These are phyloP conservation scores for Magallana angulata DNA, from an alignment of 1,140 invertebrate genomes.

Conservation along the genomic window DNA sequence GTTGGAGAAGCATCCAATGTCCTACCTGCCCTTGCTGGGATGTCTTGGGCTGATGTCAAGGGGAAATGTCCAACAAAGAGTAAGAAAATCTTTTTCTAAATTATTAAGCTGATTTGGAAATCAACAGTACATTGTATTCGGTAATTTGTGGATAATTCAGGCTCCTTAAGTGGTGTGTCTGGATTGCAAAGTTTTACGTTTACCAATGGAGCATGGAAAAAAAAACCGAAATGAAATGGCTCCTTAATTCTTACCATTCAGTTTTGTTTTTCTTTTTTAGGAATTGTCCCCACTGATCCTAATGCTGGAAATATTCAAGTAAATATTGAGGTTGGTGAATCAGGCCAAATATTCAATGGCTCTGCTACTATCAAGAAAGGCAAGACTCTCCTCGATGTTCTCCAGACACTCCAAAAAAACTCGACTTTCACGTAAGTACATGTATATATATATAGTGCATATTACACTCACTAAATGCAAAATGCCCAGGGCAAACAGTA, in stretches of 20 bases:
- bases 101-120: no score
- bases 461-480: no score
- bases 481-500: no score
- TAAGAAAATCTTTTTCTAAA: not conserved
- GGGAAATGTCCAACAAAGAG: not conserved
- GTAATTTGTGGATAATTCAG: no score
- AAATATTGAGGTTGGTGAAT: not conserved
- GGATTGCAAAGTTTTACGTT: no score
- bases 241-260: not conserved
- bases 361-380: not conserved
- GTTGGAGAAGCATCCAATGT: not conserved
- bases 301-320: not conserved
- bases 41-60: not conserved
- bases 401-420: not conserved
- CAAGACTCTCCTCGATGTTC: not conserved
- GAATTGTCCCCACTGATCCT: not conserved
- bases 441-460: not conserved
- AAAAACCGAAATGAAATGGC: no score
- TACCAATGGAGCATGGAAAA: no score
- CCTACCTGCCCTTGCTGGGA: slow-evolving; percentile 1
- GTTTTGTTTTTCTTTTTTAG: not conserved
- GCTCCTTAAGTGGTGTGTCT: no score
- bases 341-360: not conserved
- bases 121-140: no score
- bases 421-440: not conserved